phyloP scores from a whole-genome alignment of 2,888 invertebrate genomes.

The Orchesellides sinensis region DNA sequence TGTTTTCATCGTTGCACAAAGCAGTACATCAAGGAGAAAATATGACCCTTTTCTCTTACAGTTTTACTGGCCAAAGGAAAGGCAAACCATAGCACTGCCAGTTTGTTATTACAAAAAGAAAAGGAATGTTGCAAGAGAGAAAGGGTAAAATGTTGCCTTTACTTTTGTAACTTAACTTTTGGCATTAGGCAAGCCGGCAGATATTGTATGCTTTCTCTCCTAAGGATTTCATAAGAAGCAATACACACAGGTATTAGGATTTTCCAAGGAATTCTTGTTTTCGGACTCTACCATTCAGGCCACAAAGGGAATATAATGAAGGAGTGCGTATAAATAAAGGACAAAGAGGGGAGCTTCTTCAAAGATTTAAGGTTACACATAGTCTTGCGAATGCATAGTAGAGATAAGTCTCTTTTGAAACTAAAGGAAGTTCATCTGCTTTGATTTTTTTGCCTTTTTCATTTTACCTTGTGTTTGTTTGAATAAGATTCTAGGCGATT shows the following conservation, averaged over 20 bases:
- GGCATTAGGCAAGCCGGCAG: neutral
- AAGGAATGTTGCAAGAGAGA: neutral
- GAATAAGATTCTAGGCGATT: too few relatives aligned
- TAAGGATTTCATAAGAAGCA: too few relatives aligned
- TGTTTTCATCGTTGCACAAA: constrained; percentile 16
- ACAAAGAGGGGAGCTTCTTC: constrained; percentile 10
- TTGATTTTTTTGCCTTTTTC: too few relatives aligned
- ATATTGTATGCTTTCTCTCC: neutral
- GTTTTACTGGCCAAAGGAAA: neutral
- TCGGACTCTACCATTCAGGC: neutral
- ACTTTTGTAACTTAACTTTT: neutral
- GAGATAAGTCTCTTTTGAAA: too few relatives aligned
- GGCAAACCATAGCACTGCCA: neutral
- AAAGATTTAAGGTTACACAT: constrained; percentile 19
- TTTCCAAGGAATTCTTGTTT: neutral
- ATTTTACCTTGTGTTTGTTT: too few relatives aligned
- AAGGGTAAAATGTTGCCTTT: constrained; percentile 14
- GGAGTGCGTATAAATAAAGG: neutral
- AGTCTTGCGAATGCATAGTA: too few relatives aligned
- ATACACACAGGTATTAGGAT: neutral
- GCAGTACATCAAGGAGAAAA: constrained; percentile 42
- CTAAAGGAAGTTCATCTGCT: too few relatives aligned
- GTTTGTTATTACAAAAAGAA: constrained; percentile 8
- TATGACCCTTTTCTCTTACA: constrained; percentile 15
- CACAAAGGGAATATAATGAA: constrained; percentile 41